Evolutionary conservation across 1,140 invertebrate species (phyloP).

Genomic region (Scaptomyza montana): DNA sequence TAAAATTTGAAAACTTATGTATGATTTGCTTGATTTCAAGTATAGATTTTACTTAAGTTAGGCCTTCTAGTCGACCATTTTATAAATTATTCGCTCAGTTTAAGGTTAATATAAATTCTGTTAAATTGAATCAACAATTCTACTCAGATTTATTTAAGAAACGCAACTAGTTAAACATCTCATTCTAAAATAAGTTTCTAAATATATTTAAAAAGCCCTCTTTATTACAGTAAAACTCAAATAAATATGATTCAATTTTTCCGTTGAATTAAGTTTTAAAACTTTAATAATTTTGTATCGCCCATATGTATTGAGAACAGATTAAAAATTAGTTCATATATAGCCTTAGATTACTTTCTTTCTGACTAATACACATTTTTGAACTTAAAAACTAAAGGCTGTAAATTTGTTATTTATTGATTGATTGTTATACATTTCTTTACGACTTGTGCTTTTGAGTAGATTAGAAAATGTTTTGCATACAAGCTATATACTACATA

Average conservation of each 20-base stretch:
- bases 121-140: too few species aligned
- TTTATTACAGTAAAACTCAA: neutral
- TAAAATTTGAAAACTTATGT: too few species aligned
- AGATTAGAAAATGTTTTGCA: slow-evolving; percentile 10
- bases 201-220: too few species aligned
- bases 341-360: slow-evolving; percentile 20
- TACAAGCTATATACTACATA: slow-evolving; percentile 15
- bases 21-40: too few species aligned
- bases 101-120: too few species aligned
- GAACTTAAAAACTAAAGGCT: slow-evolving; percentile 61
- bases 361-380: neutral
- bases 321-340: slow-evolving; percentile 52
- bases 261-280: neutral
- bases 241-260: neutral
- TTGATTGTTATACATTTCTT: slow-evolving; percentile 47
- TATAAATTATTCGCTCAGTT: too few species aligned
- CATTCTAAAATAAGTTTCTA: too few species aligned
- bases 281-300: slow-evolving; percentile 39
- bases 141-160: too few species aligned
- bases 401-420: slow-evolving; percentile 26
- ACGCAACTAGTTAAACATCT: too few species aligned
- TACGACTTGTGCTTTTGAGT: slow-evolving; percentile 2
- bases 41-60: too few species aligned
- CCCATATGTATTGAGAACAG: slow-evolving; percentile 70
- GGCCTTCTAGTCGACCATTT: too few species aligned